Conservation (phyloP, 2,888 invertebrate genomes). For the Aquatica leii region DNA sequence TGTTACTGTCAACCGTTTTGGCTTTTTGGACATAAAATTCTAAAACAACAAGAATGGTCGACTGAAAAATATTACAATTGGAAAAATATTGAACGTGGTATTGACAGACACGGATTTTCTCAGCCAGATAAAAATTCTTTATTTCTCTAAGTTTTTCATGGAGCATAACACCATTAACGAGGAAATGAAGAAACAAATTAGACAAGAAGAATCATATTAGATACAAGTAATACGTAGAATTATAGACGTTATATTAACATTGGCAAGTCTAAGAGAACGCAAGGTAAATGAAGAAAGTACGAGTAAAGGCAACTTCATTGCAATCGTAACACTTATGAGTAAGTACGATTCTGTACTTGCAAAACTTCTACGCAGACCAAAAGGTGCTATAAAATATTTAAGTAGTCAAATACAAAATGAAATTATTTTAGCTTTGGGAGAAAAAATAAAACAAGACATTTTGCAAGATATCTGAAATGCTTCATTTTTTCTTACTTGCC, state of each 20-base stretch:
- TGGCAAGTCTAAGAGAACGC: background rate
- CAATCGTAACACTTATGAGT: background rate
- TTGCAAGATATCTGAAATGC: background rate
- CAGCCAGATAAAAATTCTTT: background rate
- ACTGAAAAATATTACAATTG: background rate
- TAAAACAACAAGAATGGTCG: conserved; percentile 5
- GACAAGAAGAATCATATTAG: conserved; percentile 1
- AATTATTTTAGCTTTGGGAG: background rate
- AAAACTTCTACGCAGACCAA: background rate
- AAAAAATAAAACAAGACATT: background rate
- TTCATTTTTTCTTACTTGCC: background rate
- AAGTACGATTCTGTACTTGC: background rate
- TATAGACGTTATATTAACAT: background rate
- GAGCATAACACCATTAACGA: background rate
- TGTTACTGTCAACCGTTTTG: conserved; percentile 8
- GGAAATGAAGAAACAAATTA: background rate
- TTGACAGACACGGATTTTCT: too few species aligned
- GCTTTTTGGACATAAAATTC: conserved; percentile 3
- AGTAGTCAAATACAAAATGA: background rate
- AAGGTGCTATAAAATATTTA: background rate
- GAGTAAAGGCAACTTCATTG: background rate
- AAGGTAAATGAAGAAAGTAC: background rate
- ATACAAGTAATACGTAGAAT: background rate
- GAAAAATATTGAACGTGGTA: background rate
- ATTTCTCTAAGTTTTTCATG: background rate